These are phyloP conservation scores for Leptopilina drosophilae DNA, from an alignment of 2,888 invertebrate genomes.

Conservation along the genomic window DNA sequence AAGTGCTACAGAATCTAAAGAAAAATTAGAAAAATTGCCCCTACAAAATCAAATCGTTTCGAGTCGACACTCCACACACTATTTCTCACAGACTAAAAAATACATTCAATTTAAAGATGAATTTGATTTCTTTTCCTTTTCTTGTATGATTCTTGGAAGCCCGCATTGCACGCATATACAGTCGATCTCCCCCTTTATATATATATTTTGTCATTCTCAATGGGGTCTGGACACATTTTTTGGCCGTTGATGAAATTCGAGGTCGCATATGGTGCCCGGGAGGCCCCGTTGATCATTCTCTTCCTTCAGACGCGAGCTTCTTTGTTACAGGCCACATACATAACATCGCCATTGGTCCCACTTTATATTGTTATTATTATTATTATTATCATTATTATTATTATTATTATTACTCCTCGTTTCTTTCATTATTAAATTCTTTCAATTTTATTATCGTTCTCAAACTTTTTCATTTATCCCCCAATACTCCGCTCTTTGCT, in stretches of 20 bases:
- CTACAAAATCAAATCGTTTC: too few relatives aligned
- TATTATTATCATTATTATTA: background rate
- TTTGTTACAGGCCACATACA: conserved; percentile 45
- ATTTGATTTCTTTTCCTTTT: conserved; percentile 35
- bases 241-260: conserved; percentile 54
- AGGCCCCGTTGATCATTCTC: conserved; percentile 46
- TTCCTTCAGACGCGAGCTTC: conserved; percentile 47
- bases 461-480: background rate
- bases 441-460: background rate
- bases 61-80: too few relatives aligned
- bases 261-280: conserved; percentile 51
- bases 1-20: too few relatives aligned
- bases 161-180: conserved; percentile 48
- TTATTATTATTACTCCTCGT: background rate
- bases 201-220: conserved; percentile 49
- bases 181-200: conserved; percentile 34
- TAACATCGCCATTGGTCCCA: background rate
- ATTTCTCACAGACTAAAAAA: too few relatives aligned
- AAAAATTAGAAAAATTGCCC: too few relatives aligned
- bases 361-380: background rate
- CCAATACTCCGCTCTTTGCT: too few relatives aligned
- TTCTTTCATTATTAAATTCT: conserved; percentile 17
- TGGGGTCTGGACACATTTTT: conserved; percentile 30
- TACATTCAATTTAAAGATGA: conserved; percentile 45
- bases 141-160: conserved; percentile 30